Evolutionary conservation across 2,113 vertebrate species (phyloP), one percentile per base, ranked within the genome.

Genomic region (Hemichromis elongatus): DNA sequence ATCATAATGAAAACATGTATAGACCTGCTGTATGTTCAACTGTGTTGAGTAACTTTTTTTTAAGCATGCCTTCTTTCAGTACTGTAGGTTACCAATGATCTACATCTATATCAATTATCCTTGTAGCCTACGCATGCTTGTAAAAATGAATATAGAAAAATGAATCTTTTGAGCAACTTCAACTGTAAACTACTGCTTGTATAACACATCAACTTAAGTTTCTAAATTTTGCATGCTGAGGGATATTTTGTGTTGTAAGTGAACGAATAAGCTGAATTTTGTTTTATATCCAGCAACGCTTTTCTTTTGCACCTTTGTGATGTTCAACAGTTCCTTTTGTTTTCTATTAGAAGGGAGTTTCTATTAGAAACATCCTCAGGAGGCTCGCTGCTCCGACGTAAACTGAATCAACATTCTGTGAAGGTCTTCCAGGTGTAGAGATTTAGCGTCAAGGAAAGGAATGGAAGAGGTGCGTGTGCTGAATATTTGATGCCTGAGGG

Each of bases 401-500:
- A 92, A 91, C 89, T 21, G 9, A 21, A 84, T 90, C 21, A 80
- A 70, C 56, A 85, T 89, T 90, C 87, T 26, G 11, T 33, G 78
- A 3, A 53, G 37, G 21, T 63, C 68, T 68, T 61, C 21, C 16
- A 73, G 37, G 52, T 66, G 66, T 52, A 81, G 86, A 77, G 83
- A 84, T 87, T 88, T 73, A 75, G 35, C 10, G 4, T 61, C 18
- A 3, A 47, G 37, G 35, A 70, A 85, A 82, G 73, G 30, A 57
- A 55, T 53, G 59, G 56, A 83, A 87, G 83, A 84, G 79, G 63
- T 81, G 89, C 83, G 90, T 84, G 90, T 86, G 82, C 68, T 94
- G 92, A 94, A 95, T 95, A 94, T 93, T 95, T 95, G 91, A 95
- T 95, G 91, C 24, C 59, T 78, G 73, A 81, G 83, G 77, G 35